Evolutionary conservation across 2,113 vertebrate species (phyloP).

Genomic region (Prochilodus magdalenae): DNA sequence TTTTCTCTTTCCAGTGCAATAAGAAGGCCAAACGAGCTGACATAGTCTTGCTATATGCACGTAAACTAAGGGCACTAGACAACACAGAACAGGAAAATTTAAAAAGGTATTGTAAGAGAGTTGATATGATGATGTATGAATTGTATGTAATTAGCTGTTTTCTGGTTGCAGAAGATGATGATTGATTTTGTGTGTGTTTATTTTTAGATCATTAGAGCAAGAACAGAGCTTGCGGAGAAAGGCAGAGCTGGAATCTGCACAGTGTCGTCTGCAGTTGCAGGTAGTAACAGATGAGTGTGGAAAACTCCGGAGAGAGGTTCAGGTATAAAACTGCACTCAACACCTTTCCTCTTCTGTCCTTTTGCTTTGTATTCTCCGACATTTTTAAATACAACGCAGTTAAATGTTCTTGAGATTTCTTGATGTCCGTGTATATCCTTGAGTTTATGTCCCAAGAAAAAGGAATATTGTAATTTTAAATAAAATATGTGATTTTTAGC

Average conservation of each 20-base stretch:
- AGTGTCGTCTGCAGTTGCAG: slow-evolving; percentile 90
- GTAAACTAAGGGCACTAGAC: slow-evolving; percentile 86
- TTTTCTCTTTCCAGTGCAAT: slow-evolving; percentile 84
- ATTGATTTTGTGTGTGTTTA: background rate
- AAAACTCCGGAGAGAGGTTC: slow-evolving; percentile 84
- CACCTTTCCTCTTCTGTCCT: background rate
- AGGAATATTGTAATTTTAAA: too few species aligned
- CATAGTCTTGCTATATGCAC: slow-evolving; percentile 91
- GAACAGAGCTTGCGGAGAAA: slow-evolving; percentile 85
- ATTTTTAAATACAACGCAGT: too few species aligned
- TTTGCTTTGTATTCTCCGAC: background rate
- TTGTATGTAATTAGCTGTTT: too few species aligned
- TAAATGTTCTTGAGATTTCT: too few species aligned
- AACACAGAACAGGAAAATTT: slow-evolving; percentile 88
- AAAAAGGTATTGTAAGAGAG: slow-evolving; percentile 79
- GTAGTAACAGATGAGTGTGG: slow-evolving; percentile 85
- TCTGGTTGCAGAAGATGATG: too few species aligned
- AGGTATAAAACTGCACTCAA: slow-evolving; percentile 73
- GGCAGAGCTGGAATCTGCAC: slow-evolving; percentile 91
- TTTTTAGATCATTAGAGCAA: slow-evolving; percentile 81
- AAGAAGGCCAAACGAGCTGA: slow-evolving; percentile 92
- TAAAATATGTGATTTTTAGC: too few species aligned
- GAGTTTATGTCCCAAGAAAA: background rate
- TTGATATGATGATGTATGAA: background rate
- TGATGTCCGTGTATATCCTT: too few species aligned